Evolutionary conservation across 2,888 invertebrate genomes (phyloP), one percentile per base, ranked within the genome.

Genomic region (Scaptomyza tumidula): DNA sequence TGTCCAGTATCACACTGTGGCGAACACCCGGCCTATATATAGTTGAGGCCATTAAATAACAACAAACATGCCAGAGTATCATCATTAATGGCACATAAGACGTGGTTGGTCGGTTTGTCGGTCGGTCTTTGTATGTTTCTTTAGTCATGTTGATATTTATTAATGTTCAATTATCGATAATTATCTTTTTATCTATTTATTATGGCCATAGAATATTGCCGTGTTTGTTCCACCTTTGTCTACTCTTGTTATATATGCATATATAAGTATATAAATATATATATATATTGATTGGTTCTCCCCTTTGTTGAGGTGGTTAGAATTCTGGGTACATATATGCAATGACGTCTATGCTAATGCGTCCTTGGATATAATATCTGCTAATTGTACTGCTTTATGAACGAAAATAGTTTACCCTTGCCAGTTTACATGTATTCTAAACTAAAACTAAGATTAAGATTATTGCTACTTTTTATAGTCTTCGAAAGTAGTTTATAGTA

Each of bases 91-190:
- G 44, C 66, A 55, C 74, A 84, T 68, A 68, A 66, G 58, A 35
- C 59, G 52, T 52, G 4, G 10, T 39, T 58, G 44, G 41, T 41
- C 59, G 24, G 39, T 31, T 13, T 57, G 10, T 39, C 55, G 44
- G 41, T 41, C 59, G 24, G 39, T 31, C 14, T 57, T 35, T 16
- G 10, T 67, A 46, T 59, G 61, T 71, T 49, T 62, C 9, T 56
- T 49, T 53, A 49, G 31, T 44, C 61, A 58, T 72, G 59, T 79
- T 79, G 73, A 76, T 77, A 84, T 84, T 84, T 81, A 78, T 81
- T 72, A 74, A 81, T 71, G 79, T 71, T 66, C 74, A 84, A 79
- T 84, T 84, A 82, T 74, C 66, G 61, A 76, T 81, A 84, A 84
- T 84, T 82, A 81, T 77, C 54, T 79, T 50, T 71, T 77, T 79